Conservation (phyloP, 2,888 invertebrate species). For the Mechanitis messenoides region DNA sequence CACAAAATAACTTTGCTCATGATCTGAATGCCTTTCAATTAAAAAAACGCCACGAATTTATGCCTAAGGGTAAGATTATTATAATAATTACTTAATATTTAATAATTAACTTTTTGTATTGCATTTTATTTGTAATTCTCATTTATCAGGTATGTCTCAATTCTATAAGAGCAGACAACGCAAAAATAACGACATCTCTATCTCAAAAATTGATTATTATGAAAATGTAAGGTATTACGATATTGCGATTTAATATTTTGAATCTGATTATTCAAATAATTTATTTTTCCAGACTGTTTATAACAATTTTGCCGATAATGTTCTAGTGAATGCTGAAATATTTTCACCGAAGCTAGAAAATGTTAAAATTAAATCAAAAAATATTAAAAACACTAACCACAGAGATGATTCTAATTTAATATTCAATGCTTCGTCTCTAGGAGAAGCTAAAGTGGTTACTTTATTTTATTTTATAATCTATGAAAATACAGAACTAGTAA, state of each 20-base stretch:
- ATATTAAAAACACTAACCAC: constrained; percentile 43
- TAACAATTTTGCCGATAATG: constrained; percentile 60
- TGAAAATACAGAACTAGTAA: constrained; percentile 8
- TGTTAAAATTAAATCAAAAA: constrained; percentile 45
- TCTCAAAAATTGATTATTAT: constrained; percentile 49
- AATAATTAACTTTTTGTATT: neutral
- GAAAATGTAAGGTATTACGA: constrained; percentile 46
- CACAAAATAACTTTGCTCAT: constrained; percentile 25
- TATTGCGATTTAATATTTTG: neutral
- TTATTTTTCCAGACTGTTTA: constrained; percentile 52
- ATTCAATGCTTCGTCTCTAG: constrained; percentile 51
- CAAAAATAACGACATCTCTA: constrained; percentile 37
- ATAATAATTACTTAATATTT: neutral
- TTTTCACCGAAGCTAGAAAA: constrained; percentile 51
- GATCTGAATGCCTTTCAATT: constrained; percentile 47
- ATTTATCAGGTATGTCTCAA: constrained; percentile 65
- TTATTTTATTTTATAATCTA: constrained; percentile 20
- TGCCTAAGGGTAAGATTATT: constrained; percentile 73
- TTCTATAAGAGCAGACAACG: constrained; percentile 57
- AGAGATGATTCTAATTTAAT: constrained; percentile 49
- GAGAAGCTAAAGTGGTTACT: constrained; percentile 45
- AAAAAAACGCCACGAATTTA: constrained; percentile 61
- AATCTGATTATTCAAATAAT: too few relatives aligned
- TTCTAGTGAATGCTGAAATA: constrained; percentile 66
- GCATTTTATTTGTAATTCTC: neutral